Percentiles rank a stretch among this genome's conserved stretches.
phyloP scores from a whole-genome alignment of 2,797 vertebrate genomes.

The Podargus strigoides region DNA sequence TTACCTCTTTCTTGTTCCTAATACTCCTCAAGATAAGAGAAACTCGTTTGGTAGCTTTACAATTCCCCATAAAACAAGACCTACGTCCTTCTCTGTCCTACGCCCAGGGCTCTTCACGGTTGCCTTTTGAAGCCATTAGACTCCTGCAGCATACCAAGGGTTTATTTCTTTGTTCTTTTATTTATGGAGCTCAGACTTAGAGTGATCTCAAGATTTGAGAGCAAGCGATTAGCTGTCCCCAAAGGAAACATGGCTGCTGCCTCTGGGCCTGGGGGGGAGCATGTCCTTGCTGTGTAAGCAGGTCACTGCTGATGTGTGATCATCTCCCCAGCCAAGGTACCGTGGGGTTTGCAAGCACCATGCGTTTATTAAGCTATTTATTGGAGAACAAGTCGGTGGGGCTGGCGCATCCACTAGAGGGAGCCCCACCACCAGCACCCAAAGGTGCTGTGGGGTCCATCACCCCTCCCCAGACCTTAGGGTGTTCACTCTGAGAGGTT shows the following conservation, averaged over 20 bases:
- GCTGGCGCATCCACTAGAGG: neutral
- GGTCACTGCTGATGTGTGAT: neutral
- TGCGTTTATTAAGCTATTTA: neutral
- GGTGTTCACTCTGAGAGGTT: neutral
- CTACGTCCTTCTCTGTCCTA: neutral
- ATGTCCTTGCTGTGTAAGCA: neutral
- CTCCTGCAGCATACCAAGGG: neutral
- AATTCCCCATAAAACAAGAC: neutral
- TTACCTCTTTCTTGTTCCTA: neutral
- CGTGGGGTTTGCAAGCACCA: rapidly evolving
- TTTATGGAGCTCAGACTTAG: neutral
- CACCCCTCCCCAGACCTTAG: neutral
- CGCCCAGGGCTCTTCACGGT: neutral
- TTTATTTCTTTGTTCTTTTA: neutral
- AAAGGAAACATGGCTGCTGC: neutral
- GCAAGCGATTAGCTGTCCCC: neutral
- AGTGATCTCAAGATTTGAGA: neutral
- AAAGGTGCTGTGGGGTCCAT: neutral
- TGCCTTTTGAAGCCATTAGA: neutral
- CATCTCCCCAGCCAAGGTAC: neutral
- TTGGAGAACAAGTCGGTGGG: rapidly evolving
- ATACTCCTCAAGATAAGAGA: neutral
- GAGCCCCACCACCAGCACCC: neutral
- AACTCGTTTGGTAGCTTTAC: neutral
- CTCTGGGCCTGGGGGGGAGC: neutral